Conservation (phyloP, 2,113 vertebrate genomes). For the Garra rufa region DNA sequence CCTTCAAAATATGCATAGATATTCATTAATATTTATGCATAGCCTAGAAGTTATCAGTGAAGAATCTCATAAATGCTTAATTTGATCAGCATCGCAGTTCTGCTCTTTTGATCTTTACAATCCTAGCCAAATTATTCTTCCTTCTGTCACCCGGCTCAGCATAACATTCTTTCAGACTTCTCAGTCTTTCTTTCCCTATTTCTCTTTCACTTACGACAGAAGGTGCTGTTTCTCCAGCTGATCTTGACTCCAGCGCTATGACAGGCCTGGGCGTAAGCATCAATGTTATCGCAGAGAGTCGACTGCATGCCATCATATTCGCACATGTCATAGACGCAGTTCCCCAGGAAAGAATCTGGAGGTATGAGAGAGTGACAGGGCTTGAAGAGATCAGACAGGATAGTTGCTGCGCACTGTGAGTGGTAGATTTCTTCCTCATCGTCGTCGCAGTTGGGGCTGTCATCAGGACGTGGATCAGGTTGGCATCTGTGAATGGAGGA, state of each 20-base stretch:
- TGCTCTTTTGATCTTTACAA: neutral
- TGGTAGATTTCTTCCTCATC: slow-evolving; percentile 64
- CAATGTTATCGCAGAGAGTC: slow-evolving; percentile 80
- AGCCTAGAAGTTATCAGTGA: neutral
- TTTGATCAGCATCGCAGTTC: neutral
- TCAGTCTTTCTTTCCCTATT: neutral
- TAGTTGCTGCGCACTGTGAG: slow-evolving; percentile 63
- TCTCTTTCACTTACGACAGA: slow-evolving; percentile 80
- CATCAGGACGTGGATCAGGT: slow-evolving; percentile 70
- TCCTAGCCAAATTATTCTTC: neutral
- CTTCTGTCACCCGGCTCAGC: too few relatives aligned
- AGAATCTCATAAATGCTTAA: neutral
- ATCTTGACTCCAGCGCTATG: slow-evolving; percentile 73
- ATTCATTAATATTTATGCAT: neutral
- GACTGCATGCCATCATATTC: slow-evolving; percentile 75
- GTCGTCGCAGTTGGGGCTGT: slow-evolving; percentile 67
- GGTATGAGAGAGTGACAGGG: slow-evolving; percentile 70
- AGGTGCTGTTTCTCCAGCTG: slow-evolving; percentile 84
- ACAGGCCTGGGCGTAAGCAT: slow-evolving; percentile 80
- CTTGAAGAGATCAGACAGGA: slow-evolving; percentile 69
- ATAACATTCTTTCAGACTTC: too few relatives aligned
- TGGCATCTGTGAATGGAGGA: too few relatives aligned
- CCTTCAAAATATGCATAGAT: neutral
- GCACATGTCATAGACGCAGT: slow-evolving; percentile 81
- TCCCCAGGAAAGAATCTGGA: slow-evolving; percentile 71